Percentiles rank a stretch among this genome's conserved stretches.
phyloP scores from a whole-genome alignment of 2,888 invertebrate genomes.

The Lasioglossum vierecki region DNA sequence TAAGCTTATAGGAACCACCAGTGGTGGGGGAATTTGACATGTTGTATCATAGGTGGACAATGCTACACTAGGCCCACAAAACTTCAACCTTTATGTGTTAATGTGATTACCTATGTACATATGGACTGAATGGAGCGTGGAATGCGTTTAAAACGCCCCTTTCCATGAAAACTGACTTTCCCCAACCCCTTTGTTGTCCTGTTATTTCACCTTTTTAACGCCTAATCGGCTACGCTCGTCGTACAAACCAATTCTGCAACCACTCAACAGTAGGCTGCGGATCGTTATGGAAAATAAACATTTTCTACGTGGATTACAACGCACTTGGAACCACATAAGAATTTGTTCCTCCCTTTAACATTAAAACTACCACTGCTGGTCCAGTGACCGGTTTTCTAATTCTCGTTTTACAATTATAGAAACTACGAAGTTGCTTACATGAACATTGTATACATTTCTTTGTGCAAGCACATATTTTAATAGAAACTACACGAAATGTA shows the following conservation, averaged over 20 bases:
- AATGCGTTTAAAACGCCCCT: constrained; percentile 1
- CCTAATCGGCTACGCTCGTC: background rate
- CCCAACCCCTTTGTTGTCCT: background rate
- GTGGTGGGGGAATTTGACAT: constrained; percentile 28
- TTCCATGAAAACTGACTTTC: constrained; percentile 11
- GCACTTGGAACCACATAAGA: background rate
- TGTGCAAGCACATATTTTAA: no score
- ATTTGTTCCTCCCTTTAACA: background rate
- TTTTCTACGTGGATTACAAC: background rate
- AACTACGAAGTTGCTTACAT: no score
- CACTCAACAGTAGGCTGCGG: background rate
- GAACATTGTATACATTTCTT: no score
- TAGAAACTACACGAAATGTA: no score
- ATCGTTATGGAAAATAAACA: background rate
- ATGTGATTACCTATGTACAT: background rate
- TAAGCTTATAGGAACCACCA: constrained; percentile 33
- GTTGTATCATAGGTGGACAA: constrained; percentile 20
- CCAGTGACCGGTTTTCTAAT: no score
- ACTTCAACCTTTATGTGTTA: background rate
- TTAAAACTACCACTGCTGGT: no score
- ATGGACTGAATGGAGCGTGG: background rate
- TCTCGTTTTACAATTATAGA: no score
- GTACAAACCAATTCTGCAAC: background rate
- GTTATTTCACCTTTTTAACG: background rate
- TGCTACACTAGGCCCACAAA: constrained; percentile 3